These are phyloP conservation scores for Anisognathus igniventris DNA, from an alignment of 2,797 vertebrate genomes.

Conservation along the genomic window DNA sequence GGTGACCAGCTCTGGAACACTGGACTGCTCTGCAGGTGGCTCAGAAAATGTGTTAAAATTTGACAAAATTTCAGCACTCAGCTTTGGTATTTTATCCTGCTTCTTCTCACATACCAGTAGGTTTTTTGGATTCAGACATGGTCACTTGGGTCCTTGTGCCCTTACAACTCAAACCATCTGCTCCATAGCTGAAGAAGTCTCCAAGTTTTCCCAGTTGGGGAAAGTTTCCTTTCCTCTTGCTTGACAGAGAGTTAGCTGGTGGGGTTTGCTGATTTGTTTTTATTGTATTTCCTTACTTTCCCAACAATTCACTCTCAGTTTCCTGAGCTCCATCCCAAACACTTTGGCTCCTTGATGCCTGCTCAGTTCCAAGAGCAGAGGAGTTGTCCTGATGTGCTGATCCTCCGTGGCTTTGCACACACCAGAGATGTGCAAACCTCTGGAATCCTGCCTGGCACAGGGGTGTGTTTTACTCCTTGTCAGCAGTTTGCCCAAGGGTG, in stretches of 20 bases:
- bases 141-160: not conserved
- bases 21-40: not conserved
- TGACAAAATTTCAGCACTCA: fast-evolving
- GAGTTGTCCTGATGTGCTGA: not conserved
- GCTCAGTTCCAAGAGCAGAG: not conserved
- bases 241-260: not conserved
- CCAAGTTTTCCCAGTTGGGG: fast-evolving
- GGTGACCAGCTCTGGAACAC: not conserved
- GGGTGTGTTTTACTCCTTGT: constrained; percentile 11
- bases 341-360: not conserved
- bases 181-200: not conserved
- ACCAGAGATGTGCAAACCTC: not conserved
- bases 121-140: not conserved
- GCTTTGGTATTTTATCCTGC: not conserved
- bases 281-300: not conserved
- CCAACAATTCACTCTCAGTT: not conserved
- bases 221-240: not conserved
- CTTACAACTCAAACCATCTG: not conserved
- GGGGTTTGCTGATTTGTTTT: fast-evolving
- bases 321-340: not conserved
- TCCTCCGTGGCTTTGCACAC: not conserved
- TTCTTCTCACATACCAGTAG: not conserved
- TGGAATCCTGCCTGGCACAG: not conserved
- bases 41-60: not conserved
- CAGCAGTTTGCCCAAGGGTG: constrained; percentile 53